Evolutionary conservation across 2,113 vertebrate species (phyloP).

Genomic region (Laterallus jamaicensis): DNA sequence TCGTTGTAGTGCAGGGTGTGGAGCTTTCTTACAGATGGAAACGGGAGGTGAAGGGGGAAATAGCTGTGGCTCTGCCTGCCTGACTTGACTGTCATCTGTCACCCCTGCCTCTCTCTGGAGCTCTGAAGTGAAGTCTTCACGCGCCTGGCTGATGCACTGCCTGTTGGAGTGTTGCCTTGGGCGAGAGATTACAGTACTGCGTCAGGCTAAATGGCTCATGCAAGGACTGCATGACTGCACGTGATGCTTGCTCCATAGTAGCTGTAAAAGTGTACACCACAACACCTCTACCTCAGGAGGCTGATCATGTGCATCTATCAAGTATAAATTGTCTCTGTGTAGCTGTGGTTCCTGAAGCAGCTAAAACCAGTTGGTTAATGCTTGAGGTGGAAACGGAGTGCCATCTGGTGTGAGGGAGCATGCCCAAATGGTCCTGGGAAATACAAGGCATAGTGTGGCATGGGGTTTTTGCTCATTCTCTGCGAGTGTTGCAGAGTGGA

Average conservation of each 20-base stretch:
- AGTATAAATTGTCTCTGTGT: neutral
- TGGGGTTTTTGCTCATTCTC: neutral
- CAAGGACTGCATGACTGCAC: neutral
- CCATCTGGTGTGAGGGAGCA: neutral
- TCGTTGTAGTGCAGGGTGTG: neutral
- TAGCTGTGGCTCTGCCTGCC: neutral
- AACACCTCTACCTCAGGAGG: neutral
- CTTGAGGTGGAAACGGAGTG: neutral
- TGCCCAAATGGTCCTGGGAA: neutral
- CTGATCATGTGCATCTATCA: neutral
- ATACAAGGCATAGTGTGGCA: neutral
- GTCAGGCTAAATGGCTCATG: neutral
- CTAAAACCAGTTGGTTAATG: neutral
- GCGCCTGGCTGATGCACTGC: accelerated
- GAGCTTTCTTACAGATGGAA: neutral
- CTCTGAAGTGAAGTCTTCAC: accelerated
- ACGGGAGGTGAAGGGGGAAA: neutral
- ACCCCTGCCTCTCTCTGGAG: neutral
- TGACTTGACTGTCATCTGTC: neutral
- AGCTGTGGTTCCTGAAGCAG: neutral
- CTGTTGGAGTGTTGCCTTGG: neutral
- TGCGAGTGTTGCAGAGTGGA: neutral
- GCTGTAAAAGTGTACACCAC: neutral
- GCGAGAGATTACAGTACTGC: neutral
- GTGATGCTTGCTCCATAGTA: neutral